Conservation (phyloP, 2,888 invertebrate genomes). For the Branchipolynoe longqiensis region DNA sequence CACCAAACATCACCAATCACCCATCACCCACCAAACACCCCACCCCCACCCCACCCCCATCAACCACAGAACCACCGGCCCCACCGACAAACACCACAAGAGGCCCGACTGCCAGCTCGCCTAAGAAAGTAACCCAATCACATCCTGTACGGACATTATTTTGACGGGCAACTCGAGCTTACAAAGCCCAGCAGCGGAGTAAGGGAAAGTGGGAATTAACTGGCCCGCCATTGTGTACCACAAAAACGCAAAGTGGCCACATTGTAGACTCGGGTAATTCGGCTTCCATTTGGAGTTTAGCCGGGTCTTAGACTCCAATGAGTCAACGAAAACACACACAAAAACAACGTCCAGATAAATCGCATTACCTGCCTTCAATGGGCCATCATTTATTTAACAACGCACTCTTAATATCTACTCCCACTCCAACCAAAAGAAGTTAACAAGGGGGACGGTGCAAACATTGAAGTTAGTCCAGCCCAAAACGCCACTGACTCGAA, state of each 20-base stretch:
- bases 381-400: slow-evolving; percentile 46
- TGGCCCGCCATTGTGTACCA: neutral
- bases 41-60: no score
- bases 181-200: neutral
- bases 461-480: no score
- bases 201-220: slow-evolving; percentile 23
- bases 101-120: no score
- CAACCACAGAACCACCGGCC: no score
- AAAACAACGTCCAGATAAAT: slow-evolving; percentile 45
- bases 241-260: neutral
- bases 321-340: no score
- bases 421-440: neutral
- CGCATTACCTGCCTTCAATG: neutral
- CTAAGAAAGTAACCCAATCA: slow-evolving; percentile 20
- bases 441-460: no score
- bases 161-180: no score
- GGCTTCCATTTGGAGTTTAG: slow-evolving; percentile 43
- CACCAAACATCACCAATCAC: no score
- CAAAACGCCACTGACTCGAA: no score
- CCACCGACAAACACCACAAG: no score
- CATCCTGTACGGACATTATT: slow-evolving; percentile 8
- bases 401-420: neutral
- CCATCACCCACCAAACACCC: no score
- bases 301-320: slow-evolving; percentile 6
- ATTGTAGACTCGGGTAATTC: slow-evolving; percentile 38